phyloP scores from a whole-genome alignment of 1,140 invertebrate genomes.

The Neotoxoptera formosana region DNA sequence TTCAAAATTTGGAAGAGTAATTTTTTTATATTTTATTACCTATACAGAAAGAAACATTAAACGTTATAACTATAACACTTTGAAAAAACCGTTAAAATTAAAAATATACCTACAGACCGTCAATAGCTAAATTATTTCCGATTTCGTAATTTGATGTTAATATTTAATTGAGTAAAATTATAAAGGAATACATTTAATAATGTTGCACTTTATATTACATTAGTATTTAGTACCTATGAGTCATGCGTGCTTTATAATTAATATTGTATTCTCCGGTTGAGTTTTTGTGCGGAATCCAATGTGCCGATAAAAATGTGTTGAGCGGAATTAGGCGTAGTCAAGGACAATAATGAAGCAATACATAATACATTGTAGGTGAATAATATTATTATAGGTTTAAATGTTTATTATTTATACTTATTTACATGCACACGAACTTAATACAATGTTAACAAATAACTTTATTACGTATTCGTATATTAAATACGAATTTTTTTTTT shows the following conservation, averaged over 20 bases:
- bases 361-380: neutral
- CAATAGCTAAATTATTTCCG: neutral
- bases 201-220: neutral
- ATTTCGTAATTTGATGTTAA: neutral
- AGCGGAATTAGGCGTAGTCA: neutral
- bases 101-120: neutral
- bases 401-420: neutral
- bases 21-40: too few species aligned
- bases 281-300: neutral
- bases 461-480: neutral
- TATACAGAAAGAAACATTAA: neutral
- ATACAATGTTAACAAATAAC: neutral
- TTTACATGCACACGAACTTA: neutral
- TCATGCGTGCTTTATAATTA: neutral
- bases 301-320: neutral
- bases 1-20: too few species aligned
- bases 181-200: neutral
- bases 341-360: neutral
- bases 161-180: neutral
- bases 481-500: neutral
- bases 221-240: neutral
- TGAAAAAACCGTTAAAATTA: neutral
- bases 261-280: neutral
- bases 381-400: neutral
- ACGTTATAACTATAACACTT: neutral